phyloP scores from a whole-genome alignment of 2,113 vertebrate genomes.

The Carassius auratus region DNA sequence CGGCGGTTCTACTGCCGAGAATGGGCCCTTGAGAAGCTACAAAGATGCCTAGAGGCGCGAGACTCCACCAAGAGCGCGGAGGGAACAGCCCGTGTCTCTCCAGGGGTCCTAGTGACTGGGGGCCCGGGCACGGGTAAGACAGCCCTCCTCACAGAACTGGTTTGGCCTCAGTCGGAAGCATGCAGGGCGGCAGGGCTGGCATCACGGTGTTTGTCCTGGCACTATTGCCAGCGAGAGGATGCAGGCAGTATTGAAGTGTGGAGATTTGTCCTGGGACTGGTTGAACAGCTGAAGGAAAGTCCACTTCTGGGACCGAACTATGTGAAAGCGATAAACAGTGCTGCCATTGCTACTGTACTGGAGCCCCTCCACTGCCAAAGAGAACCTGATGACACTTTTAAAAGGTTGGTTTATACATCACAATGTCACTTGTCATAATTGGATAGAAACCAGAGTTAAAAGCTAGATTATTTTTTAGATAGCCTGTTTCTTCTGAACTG shows the following conservation, averaged over 20 bases:
- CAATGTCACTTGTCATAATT: background rate
- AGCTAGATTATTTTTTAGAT: background rate
- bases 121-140: constrained; percentile 80
- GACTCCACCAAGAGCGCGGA: constrained; percentile 30
- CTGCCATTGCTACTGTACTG: constrained; percentile 59
- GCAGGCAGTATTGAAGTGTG: constrained; percentile 68
- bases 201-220: constrained; percentile 74
- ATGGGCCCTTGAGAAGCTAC: constrained; percentile 81
- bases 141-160: constrained; percentile 73
- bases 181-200: constrained; percentile 66
- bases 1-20: constrained; percentile 80
- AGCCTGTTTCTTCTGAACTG: background rate
- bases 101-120: constrained; percentile 76
- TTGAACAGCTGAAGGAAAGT: constrained; percentile 74
- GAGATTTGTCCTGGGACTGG: constrained; percentile 77
- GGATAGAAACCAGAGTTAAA: background rate
- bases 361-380: constrained; percentile 70
- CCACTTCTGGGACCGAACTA: constrained; percentile 70
- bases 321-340: constrained; percentile 59
- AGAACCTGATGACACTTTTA: constrained; percentile 78
- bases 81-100: constrained; percentile 14
- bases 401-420: constrained; percentile 70
- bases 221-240: constrained; percentile 80
- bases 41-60: constrained; percentile 71
- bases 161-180: constrained; percentile 75